phyloP scores from a whole-genome alignment of 1,140 invertebrate genomes.

The Lethocerus indicus region DNA sequence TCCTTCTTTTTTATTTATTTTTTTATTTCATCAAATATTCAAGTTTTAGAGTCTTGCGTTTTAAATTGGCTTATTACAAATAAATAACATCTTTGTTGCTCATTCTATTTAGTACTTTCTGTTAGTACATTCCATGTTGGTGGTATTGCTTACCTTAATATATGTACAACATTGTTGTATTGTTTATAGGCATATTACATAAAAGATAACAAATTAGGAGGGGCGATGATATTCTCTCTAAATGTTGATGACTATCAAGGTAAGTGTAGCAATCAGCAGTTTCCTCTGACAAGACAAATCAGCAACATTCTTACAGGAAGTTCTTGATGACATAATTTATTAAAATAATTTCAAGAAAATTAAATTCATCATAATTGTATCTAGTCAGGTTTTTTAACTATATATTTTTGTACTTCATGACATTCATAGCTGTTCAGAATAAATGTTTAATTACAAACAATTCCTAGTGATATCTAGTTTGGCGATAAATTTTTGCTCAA shows the following conservation, averaged over 20 bases:
- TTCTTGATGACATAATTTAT: too few species aligned
- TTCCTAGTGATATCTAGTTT: too few species aligned
- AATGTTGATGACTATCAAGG: constrained; percentile 49
- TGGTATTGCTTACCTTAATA: too few species aligned
- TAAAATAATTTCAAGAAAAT: too few species aligned
- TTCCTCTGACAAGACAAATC: constrained; percentile 18
- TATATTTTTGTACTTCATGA: too few species aligned
- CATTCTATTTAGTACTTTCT: background rate
- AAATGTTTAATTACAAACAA: too few species aligned
- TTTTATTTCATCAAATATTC: background rate
- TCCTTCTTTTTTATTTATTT: background rate
- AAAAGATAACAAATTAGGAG: constrained; percentile 38
- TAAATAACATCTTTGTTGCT: background rate
- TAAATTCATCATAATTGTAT: too few species aligned
- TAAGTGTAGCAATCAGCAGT: constrained; percentile 21
- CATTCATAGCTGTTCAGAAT: too few species aligned
- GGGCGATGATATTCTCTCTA: constrained; percentile 59
- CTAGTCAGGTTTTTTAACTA: too few species aligned
- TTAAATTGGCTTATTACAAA: background rate
- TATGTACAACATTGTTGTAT: constrained; percentile 13
- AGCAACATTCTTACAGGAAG: constrained; percentile 13
- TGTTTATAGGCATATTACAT: constrained; percentile 39
- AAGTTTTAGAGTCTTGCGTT: background rate
- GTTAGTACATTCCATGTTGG: background rate
- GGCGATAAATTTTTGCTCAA: too few species aligned